Percentiles rank a stretch among this genome's conserved stretches.
Evolutionary conservation across 2,797 vertebrate species (phyloP).

Genomic region (Hylomyscus alleni): DNA sequence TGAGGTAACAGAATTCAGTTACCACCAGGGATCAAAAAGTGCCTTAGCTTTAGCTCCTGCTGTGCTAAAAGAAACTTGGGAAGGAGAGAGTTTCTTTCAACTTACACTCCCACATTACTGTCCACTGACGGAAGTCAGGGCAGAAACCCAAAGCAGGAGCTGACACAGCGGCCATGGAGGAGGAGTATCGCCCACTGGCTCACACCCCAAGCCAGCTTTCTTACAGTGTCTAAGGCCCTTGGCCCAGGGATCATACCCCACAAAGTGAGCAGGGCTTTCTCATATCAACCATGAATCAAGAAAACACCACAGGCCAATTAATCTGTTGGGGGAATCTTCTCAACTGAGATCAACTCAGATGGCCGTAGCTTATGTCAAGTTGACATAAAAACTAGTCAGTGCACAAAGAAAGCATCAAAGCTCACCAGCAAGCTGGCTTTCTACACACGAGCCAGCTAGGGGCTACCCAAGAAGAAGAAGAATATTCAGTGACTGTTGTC

Average conservation of each 20-base stretch:
- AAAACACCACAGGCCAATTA: background rate
- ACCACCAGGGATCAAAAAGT: rapidly evolving
- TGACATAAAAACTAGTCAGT: background rate
- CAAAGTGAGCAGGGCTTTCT: background rate
- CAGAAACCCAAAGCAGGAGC: background rate
- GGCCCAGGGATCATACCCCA: background rate
- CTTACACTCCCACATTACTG: background rate
- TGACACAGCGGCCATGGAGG: background rate
- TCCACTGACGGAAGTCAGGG: background rate
- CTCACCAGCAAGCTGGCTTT: rapidly evolving
- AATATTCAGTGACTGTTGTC: background rate
- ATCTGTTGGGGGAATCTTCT: background rate
- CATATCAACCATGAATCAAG: too few relatives aligned
- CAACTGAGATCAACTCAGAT: background rate
- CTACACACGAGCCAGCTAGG: background rate
- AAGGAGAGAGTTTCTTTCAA: background rate
- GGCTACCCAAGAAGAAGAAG: background rate
- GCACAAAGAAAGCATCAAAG: background rate
- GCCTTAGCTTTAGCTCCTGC: background rate
- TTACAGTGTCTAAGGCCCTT: background rate
- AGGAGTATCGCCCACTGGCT: background rate
- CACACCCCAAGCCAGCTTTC: background rate
- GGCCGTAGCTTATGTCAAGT: background rate
- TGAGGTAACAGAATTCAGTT: background rate
- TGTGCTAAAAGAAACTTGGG: background rate